Base-by-base conservation (phyloP, 2,113 vertebrate species). In the Lophius piscatorius region DNA sequence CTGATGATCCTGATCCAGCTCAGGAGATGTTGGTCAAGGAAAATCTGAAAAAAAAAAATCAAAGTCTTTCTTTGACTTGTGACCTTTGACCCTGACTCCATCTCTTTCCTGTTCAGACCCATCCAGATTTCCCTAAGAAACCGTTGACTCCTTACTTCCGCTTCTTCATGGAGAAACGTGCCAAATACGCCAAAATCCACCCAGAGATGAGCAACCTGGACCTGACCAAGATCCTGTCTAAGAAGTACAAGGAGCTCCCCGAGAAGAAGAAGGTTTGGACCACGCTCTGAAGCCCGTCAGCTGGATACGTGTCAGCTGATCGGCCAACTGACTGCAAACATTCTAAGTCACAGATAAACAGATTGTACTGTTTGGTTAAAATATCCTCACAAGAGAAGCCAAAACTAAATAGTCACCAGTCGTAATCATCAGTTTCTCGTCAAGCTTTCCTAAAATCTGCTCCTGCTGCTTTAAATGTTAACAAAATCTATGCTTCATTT, bases 191-290 rank as follows among this genome's bases (percentile, higher is more conserved):
- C 66, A 93, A 93, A 72, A 93, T 93, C 63, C 90, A 93, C 58
- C 92, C 92, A 0, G 91, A 93, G 82, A 92, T 93, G 91, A 92
- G 90, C 84, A 93, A 93, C 83, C 77, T 93, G 62, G 92, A 93
- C 78, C 86, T 93, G 31, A 93, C 92, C 29, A 92, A 92, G 81
- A 93, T 93, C 64, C 82, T 93, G 49, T 92, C 91, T 46, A 92
- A 92, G 82, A 93, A 92, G 70, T 93, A 93, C 83, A 92, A 91
- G 63, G 92, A 93, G 63, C 87, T 93, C 17, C 89, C 90, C 0
- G 92, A 93, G 22, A 93, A 92, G 76, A 92, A 92, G 74, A 92
- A 91, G 91, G 92, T 79, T 2, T 6, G 47, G 22, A 0, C 2
- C 23, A 18, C 3, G 2, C 7, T 12, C 26, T 1, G 13, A 2